Evolutionary conservation across 2,888 invertebrate genomes (phyloP).

Genomic region (Cheilosia variabilis): DNA sequence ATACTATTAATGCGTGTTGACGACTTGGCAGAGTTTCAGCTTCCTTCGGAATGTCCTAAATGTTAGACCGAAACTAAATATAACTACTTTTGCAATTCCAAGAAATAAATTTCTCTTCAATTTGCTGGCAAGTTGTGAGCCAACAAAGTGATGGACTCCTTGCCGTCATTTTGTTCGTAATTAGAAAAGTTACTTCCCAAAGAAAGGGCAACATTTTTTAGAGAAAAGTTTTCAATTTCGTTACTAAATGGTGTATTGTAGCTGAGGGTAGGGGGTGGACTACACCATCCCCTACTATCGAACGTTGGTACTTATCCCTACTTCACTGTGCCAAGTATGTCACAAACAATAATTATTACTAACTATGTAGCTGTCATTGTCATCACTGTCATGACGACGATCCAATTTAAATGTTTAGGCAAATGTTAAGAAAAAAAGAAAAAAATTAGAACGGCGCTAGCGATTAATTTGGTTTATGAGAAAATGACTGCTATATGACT

Average conservation of each 20-base stretch:
- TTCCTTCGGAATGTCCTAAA: too few species aligned
- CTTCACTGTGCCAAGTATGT: too few species aligned
- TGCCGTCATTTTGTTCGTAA: constrained; percentile 7
- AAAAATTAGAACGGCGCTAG: constrained; percentile 12
- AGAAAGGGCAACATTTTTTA: background rate
- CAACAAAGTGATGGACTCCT: background rate
- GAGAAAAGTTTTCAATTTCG: constrained; percentile 8
- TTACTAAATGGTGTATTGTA: too few species aligned
- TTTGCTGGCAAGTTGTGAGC: background rate
- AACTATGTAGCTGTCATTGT: background rate
- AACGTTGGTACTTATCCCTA: too few species aligned
- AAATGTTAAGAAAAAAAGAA: background rate
- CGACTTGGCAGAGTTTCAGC: too few species aligned
- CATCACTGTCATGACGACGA: too few species aligned
- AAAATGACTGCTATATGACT: constrained; percentile 58
- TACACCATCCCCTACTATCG: too few species aligned
- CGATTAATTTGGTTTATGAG: constrained; percentile 53
- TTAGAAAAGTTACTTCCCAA: constrained; percentile 66
- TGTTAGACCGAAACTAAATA: too few species aligned
- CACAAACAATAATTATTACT: background rate
- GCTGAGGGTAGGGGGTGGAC: too few species aligned
- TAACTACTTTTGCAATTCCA: too few species aligned
- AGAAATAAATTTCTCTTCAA: too few species aligned
- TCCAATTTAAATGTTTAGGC: constrained; percentile 22
- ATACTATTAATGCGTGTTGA: too few species aligned